A percentile compares a stretch with the other conserved stretches of the same genome.
Evolutionary conservation across 92 coral and sea anemone genomes (phyloP).

Genomic region (Parazoanthus atlanticus): DNA sequence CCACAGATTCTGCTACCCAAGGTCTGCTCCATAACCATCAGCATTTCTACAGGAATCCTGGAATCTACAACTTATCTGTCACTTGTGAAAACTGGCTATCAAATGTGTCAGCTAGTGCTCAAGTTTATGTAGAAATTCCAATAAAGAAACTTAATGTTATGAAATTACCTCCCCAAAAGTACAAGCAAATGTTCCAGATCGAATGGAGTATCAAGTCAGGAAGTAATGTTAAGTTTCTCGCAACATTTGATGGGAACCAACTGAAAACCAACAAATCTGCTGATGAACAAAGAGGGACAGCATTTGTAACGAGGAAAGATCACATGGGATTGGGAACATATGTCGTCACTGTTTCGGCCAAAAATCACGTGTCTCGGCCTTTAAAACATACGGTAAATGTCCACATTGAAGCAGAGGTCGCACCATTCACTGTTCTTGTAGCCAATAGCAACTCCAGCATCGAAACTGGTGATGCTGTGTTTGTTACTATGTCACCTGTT

Average conservation of each 20-base stretch:
- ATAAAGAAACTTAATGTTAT: background rate
- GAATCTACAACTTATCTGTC: background rate
- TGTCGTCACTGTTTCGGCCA: background rate
- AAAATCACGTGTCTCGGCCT: background rate
- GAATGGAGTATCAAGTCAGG: conserved; percentile 13
- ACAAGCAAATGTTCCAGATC: background rate
- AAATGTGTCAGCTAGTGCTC: background rate
- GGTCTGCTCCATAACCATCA: background rate
- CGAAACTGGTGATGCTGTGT: background rate
- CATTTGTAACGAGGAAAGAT: background rate
- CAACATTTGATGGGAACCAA: background rate
- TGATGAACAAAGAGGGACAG: background rate
- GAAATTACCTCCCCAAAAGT: background rate
- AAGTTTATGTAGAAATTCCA: conserved; percentile 4
- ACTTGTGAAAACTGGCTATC: background rate
- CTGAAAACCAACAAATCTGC: background rate
- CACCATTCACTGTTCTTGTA: background rate
- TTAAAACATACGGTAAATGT: background rate
- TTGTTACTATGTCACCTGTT: background rate
- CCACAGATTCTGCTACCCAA: background rate
- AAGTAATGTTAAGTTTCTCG: background rate
- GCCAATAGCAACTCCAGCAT: background rate
- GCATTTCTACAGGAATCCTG: background rate
- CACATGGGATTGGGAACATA: conserved; percentile 8
- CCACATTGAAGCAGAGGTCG: background rate